Conservation (phyloP, 2,113 vertebrate genomes). For the Antechinus flavipes region DNA sequence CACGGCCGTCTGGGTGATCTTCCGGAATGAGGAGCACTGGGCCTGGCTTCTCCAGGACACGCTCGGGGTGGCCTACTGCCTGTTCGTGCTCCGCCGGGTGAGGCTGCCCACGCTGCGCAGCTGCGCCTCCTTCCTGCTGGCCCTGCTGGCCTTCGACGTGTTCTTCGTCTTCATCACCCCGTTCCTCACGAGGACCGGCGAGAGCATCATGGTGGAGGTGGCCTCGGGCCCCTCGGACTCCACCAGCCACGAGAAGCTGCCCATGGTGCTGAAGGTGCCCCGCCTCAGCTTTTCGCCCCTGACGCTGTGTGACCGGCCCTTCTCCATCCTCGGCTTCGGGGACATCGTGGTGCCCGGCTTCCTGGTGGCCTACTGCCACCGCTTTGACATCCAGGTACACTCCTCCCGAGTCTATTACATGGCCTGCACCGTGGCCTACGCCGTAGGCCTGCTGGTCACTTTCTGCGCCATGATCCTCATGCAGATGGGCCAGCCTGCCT, state of each 20-base stretch:
- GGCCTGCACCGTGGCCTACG: slow-evolving; percentile 89
- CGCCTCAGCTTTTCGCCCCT: slow-evolving; percentile 84
- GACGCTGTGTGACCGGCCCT: slow-evolving; percentile 86
- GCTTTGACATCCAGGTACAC: slow-evolving; percentile 87
- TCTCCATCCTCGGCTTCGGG: slow-evolving; percentile 89
- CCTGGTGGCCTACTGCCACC: slow-evolving; percentile 88
- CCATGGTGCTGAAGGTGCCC: slow-evolving; percentile 91
- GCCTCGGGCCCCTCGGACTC: slow-evolving; percentile 86
- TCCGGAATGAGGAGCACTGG: slow-evolving; percentile 71
- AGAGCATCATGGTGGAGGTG: slow-evolving; percentile 89
- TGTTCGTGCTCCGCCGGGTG: slow-evolving; percentile 68
- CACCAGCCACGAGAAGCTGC: slow-evolving; percentile 86
- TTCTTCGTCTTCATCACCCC: slow-evolving; percentile 89
- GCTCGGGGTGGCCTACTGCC: slow-evolving; percentile 74
- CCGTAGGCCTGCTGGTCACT: slow-evolving; percentile 87
- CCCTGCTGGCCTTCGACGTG: slow-evolving; percentile 87
- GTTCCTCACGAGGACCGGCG: slow-evolving; percentile 86
- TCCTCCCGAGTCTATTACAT: slow-evolving; percentile 88
- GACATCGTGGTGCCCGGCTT: slow-evolving; percentile 90
- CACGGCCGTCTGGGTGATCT: slow-evolving; percentile 67
- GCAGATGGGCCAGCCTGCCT: slow-evolving; percentile 90
- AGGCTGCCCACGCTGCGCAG: slow-evolving; percentile 76
- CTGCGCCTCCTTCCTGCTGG: slow-evolving; percentile 86
- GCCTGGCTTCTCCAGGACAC: slow-evolving; percentile 73
- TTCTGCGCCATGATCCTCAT: slow-evolving; percentile 88